Percentiles rank a stretch among this genome's conserved stretches.
phyloP scores from a whole-genome alignment of 2,113 vertebrate genomes.

The Ivindomyrus marchei region DNA sequence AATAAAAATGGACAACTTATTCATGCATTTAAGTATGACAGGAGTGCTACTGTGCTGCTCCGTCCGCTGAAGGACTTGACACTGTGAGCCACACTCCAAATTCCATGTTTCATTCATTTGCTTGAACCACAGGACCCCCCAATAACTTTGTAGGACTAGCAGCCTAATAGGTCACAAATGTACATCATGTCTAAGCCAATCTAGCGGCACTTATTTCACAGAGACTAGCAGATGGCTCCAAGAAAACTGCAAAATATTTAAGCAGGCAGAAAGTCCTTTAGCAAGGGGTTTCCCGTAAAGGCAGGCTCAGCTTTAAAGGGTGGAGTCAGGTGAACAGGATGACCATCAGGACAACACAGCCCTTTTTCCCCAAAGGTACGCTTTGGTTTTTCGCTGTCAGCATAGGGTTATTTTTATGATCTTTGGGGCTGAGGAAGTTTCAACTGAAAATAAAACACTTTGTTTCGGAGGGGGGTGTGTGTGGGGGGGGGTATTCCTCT shows the following conservation, averaged over 20 bases:
- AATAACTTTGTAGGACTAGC: background rate
- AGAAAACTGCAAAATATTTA: background rate
- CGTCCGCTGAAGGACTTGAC: background rate
- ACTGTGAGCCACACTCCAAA: background rate
- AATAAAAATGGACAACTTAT: background rate
- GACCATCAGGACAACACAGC: background rate
- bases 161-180: background rate
- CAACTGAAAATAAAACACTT: background rate
- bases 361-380: background rate
- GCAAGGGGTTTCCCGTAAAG: background rate
- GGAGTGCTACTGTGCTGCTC: background rate
- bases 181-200: background rate
- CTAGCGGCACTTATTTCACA: background rate
- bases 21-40: background rate
- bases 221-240: background rate
- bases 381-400: background rate
- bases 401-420: background rate
- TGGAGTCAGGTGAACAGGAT: background rate
- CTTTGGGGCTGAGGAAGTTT: background rate
- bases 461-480: background rate
- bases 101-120: background rate
- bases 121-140: background rate
- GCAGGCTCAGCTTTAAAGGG: background rate
- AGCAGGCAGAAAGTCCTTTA: background rate
- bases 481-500: background rate